Conservation (phyloP, 1,140 invertebrate genomes). For the Monomorium pharaonis region DNA sequence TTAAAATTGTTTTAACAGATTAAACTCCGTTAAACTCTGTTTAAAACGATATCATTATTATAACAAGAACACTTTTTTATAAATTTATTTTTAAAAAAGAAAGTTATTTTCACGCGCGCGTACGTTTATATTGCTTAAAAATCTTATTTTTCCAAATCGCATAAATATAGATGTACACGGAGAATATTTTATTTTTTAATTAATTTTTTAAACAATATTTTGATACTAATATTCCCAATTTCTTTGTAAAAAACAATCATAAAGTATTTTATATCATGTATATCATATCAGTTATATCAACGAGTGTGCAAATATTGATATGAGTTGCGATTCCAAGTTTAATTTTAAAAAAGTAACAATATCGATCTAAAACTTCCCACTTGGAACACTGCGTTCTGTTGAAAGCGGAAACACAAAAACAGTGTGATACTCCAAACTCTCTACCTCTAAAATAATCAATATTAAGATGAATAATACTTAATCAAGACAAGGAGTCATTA, state of each 20-base stretch:
- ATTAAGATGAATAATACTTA: background rate
- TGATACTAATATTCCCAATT: background rate
- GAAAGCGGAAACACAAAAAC: background rate
- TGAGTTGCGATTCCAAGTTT: background rate
- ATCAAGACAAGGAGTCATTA: background rate
- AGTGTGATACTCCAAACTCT: background rate
- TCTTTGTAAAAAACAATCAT: background rate
- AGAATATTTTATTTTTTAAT: background rate
- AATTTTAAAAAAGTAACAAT: slow-evolving; percentile 7
- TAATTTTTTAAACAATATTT: background rate
- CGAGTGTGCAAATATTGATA: background rate
- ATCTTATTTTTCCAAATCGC: slow-evolving; percentile 21
- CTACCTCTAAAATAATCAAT: slow-evolving; percentile 12
- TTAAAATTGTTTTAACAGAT: background rate
- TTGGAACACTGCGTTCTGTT: background rate
- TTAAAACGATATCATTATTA: background rate
- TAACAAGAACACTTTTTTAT: slow-evolving; percentile 13
- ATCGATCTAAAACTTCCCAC: slow-evolving; percentile 1
- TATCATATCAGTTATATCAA: background rate
- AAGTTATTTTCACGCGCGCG: background rate
- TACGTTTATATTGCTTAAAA: background rate
- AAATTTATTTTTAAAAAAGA: background rate
- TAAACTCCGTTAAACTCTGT: background rate
- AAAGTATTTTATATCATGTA: background rate
- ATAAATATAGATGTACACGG: background rate